Conservation (phyloP, 1,140 invertebrate genomes). For the Hyles euphorbiae region DNA sequence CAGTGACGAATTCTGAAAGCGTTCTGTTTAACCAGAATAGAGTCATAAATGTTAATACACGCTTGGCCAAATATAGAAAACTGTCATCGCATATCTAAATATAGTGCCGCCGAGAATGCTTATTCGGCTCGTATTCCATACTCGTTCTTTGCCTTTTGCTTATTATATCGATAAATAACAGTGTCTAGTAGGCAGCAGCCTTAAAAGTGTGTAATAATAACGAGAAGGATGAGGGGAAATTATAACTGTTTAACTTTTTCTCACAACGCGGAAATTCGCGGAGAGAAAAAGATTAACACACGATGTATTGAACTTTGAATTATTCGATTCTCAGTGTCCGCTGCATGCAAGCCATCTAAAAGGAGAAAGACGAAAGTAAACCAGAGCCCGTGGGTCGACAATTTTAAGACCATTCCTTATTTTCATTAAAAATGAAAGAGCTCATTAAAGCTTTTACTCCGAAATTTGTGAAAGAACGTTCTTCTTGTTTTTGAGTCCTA, state of each 20-base stretch:
- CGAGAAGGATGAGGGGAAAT: too few species aligned
- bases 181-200: too few species aligned
- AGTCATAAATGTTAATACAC: neutral
- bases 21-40: too few species aligned
- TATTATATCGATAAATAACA: constrained; percentile 23
- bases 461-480: constrained; percentile 9
- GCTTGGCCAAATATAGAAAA: constrained; percentile 16
- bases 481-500: neutral
- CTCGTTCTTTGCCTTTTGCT: constrained; percentile 19
- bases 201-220: too few species aligned
- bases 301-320: too few species aligned
- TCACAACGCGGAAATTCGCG: too few species aligned
- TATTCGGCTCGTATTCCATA: constrained; percentile 13
- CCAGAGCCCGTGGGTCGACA: constrained; percentile 19
- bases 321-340: too few species aligned
- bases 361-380: neutral
- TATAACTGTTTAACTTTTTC: too few species aligned
- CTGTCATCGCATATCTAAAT: constrained; percentile 10
- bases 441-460: constrained; percentile 31
- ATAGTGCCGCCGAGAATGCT: neutral
- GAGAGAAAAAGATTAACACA: too few species aligned
- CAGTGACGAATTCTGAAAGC: neutral
- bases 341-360: too few species aligned
- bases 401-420: constrained; percentile 13
- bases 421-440: constrained; percentile 36